phyloP scores from a whole-genome alignment of 1,140 invertebrate genomes.

The Cydia splendana region DNA sequence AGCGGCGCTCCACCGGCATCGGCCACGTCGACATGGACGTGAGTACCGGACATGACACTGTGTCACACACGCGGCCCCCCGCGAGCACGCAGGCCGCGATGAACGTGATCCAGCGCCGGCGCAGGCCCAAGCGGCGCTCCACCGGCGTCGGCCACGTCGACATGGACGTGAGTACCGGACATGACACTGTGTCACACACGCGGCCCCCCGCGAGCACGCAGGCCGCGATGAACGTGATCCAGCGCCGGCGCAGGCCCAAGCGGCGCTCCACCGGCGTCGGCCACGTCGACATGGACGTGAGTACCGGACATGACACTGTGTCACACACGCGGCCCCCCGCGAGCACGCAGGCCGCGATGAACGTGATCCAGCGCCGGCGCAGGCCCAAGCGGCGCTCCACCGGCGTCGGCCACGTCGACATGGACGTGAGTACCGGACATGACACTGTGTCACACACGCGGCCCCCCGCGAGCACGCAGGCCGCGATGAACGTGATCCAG shows the following conservation, averaged over 20 bases:
- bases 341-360: slow-evolving; percentile 85
- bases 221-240: slow-evolving; percentile 84
- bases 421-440: slow-evolving; percentile 85
- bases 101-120: slow-evolving; percentile 83
- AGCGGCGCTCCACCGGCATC: slow-evolving; percentile 93
- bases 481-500: slow-evolving; percentile 83
- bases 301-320: slow-evolving; percentile 56
- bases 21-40: slow-evolving; percentile 93
- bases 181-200: not conserved
- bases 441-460: not conserved
- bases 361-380: slow-evolving; percentile 83
- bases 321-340: slow-evolving; percentile 54
- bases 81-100: slow-evolving; percentile 85
- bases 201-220: slow-evolving; percentile 77
- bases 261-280: slow-evolving; percentile 94
- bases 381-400: slow-evolving; percentile 93
- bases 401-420: slow-evolving; percentile 91
- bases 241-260: slow-evolving; percentile 89
- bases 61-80: slow-evolving; percentile 37
- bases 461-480: slow-evolving; percentile 79
- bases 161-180: slow-evolving; percentile 86
- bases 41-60: slow-evolving; percentile 69
- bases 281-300: slow-evolving; percentile 92
- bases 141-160: slow-evolving; percentile 93
- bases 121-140: slow-evolving; percentile 91